Evolutionary conservation across 1,140 invertebrate genomes (phyloP), one percentile per base, ranked within the genome.

Genomic region (Stegodyphus dumicola): DNA sequence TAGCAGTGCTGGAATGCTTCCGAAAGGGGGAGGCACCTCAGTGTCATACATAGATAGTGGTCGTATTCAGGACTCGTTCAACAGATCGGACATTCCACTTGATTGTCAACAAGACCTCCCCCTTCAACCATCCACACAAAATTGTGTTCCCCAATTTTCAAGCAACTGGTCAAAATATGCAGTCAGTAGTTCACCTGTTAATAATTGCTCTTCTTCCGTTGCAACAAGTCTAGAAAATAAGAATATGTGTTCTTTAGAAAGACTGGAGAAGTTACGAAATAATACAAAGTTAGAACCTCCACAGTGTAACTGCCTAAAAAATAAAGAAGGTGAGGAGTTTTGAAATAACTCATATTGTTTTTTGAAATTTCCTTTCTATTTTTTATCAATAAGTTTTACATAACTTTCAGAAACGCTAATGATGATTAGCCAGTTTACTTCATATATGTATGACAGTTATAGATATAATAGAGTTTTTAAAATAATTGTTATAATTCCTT

Each of bases 281-380:
- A 94, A 94, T 90, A 92, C 94, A 51, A 93, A 94, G 90, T 94
- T 94, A 18, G 95, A 96, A 92, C 94, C 95, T 76, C 95, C 95
- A 7, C 93, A 94, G 88, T 97, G 95, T 90, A 93, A 94, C 89
- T 97, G 95, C 91, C 95, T 96, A 90, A 92, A 93, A 85, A 93
- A 94, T 18, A 95, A 96, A 89, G 95, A 95, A 92, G 92, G 89
- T 89, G 86, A 33, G 33, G 33, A 33, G 3, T 33, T 33, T 33
- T 33, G 33, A 33, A 33, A 33, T 33, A 33, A 88, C 88, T 87
- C 85, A 33, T 33, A 33, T 33, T 33, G 33, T 33, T 33, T 33
- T 33, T 33, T 33, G 1, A 1, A 33, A 33, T 33, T 33, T 33
- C 33, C 33, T 33, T 33, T 33, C 33, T 33, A 33, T 33, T 33